phyloP scores from a whole-genome alignment of 2,113 vertebrate species.

The Paraplagusia blochii region DNA sequence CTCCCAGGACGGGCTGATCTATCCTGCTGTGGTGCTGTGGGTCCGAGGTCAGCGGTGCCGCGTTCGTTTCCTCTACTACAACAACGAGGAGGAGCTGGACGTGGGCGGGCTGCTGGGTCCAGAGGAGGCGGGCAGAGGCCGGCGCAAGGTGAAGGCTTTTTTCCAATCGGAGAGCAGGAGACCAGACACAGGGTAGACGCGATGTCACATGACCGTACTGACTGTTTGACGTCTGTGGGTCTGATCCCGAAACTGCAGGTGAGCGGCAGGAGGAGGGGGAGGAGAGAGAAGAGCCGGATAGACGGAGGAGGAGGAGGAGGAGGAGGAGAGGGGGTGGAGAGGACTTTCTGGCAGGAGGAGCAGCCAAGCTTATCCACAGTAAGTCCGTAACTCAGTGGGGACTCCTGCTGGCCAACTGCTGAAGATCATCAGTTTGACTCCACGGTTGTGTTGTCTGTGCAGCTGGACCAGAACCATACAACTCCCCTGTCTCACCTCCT shows the following conservation, averaged over 20 bases:
- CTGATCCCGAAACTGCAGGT: slow-evolving; percentile 5
- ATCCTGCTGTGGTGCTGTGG: slow-evolving; percentile 60
- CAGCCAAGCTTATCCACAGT: slow-evolving; percentile 9
- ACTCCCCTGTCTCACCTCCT: no score
- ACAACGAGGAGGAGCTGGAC: slow-evolving; percentile 65
- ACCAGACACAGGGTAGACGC: neutral
- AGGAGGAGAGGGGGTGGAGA: slow-evolving; percentile 15
- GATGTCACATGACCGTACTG: no score
- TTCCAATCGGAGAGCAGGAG: neutral
- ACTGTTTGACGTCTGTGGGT: neutral
- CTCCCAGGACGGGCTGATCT: slow-evolving; percentile 59
- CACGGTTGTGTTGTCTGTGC: no score
- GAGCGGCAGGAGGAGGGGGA: slow-evolving; percentile 9
- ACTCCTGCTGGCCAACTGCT: neutral
- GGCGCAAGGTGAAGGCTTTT: slow-evolving; percentile 7
- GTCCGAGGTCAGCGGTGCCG: slow-evolving; percentile 56
- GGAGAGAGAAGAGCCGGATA: slow-evolving; percentile 11
- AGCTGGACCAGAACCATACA: no score
- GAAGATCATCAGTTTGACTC: neutral
- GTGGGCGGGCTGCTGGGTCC: slow-evolving; percentile 34
- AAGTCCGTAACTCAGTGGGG: neutral
- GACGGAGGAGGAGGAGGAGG: neutral
- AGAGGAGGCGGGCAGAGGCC: neutral
- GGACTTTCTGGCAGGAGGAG: neutral
- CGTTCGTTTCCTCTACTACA: slow-evolving; percentile 57